phyloP scores from a whole-genome alignment of 2,888 invertebrate species.

The Mactromeris polynyma region DNA sequence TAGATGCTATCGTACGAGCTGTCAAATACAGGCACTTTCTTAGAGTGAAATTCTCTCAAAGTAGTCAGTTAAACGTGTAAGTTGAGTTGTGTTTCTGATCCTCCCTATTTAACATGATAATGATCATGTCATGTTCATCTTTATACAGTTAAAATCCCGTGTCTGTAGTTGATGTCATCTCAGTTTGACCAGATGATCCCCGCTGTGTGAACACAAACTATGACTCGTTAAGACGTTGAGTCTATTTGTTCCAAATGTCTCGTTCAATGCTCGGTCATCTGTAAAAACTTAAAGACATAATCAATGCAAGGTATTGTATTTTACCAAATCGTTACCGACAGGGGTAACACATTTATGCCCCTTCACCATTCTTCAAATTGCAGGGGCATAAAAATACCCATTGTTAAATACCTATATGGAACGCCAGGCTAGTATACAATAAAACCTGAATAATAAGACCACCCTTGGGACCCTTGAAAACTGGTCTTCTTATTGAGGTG shows the following conservation, averaged over 20 bases:
- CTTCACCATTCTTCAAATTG: too few relatives aligned
- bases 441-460: too few relatives aligned
- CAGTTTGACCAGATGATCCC: background rate
- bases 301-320: too few relatives aligned
- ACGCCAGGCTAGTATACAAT: too few relatives aligned
- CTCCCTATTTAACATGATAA: conserved; percentile 26
- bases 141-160: background rate
- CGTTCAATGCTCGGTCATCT: background rate
- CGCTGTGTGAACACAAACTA: background rate
- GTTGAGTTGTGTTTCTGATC: background rate
- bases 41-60: conserved; percentile 11
- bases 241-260: background rate
- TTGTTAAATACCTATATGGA: too few relatives aligned
- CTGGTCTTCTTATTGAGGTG: too few relatives aligned
- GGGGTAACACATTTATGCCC: too few relatives aligned
- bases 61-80: conserved; percentile 18
- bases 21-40: conserved; percentile 22
- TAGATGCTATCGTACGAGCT: background rate
- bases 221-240: background rate
- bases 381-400: too few relatives aligned
- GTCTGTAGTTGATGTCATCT: background rate
- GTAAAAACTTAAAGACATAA: background rate
- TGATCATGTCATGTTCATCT: conserved; percentile 22
- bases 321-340: too few relatives aligned
- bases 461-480: too few relatives aligned